Evolutionary conservation across 2,888 invertebrate genomes (phyloP).

Genomic region (Choreutis nemorana): DNA sequence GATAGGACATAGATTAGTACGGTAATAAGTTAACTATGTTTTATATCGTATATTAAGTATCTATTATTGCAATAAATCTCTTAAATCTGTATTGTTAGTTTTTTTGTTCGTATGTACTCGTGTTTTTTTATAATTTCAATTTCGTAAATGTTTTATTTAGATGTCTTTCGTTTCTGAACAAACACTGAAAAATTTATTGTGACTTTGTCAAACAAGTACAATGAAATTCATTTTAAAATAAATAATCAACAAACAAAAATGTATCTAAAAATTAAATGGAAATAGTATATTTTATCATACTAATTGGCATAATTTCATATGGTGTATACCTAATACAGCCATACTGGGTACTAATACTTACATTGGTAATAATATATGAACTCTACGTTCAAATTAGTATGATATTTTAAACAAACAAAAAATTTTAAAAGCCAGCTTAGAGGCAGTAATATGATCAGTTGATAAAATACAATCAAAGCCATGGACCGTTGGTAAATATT

Average conservation of each 20-base stretch:
- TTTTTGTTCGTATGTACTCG: background rate
- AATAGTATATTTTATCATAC: constrained; percentile 40
- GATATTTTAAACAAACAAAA: constrained; percentile 21
- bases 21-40: background rate
- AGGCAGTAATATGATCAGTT: background rate
- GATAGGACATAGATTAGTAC: background rate
- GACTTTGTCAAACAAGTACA: no score
- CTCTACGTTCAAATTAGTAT: constrained; percentile 28
- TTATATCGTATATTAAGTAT: background rate
- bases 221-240: background rate
- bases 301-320: constrained; percentile 27
- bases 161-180: no score
- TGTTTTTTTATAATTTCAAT: background rate
- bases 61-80: background rate
- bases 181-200: no score
- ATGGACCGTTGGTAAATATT: no score
- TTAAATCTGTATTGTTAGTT: background rate
- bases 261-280: constrained; percentile 33
- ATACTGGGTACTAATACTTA: constrained; percentile 38
- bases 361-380: constrained; percentile 24
- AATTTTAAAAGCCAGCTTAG: constrained; percentile 6
- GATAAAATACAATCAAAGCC: no score
- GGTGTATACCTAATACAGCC: constrained; percentile 38
- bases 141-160: no score
- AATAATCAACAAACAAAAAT: background rate